phyloP scores from a whole-genome alignment of 2,797 vertebrate species.

The Zonotrichia albicollis region DNA sequence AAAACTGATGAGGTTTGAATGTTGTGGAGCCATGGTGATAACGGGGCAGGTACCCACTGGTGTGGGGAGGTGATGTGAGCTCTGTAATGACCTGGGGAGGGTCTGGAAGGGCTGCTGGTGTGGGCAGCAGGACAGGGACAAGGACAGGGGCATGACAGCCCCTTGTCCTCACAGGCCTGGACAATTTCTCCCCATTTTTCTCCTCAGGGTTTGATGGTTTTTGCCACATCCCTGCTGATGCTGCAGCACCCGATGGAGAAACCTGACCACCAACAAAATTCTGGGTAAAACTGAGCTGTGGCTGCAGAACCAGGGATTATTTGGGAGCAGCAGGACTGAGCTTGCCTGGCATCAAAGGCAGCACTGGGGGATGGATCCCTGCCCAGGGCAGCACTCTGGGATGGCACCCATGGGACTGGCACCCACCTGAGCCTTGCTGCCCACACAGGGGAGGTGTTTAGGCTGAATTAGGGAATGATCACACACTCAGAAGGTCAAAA shows the following conservation, averaged over 20 bases:
- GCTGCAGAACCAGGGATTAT: background rate
- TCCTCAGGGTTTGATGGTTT: background rate
- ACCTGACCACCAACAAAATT: background rate
- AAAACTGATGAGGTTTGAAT: background rate
- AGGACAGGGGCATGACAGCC: background rate
- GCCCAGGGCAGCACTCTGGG: background rate
- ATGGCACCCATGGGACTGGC: background rate
- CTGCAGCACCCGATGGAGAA: background rate
- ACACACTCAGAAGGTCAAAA: background rate
- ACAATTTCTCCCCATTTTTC: background rate
- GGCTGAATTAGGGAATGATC: background rate
- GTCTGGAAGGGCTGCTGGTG: background rate
- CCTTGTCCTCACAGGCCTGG: background rate
- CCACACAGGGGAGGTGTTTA: background rate
- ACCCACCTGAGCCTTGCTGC: rapidly evolving
- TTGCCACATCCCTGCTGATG: background rate
- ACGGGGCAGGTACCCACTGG: background rate
- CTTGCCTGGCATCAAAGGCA: background rate
- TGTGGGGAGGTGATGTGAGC: background rate
- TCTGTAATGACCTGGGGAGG: background rate
- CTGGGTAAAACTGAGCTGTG: background rate
- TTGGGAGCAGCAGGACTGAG: background rate
- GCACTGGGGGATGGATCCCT: background rate
- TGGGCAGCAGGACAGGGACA: background rate
- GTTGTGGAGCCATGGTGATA: background rate